Conservation (phyloP, 2,797 vertebrate species). For the Chrysocyon brachyurus region DNA sequence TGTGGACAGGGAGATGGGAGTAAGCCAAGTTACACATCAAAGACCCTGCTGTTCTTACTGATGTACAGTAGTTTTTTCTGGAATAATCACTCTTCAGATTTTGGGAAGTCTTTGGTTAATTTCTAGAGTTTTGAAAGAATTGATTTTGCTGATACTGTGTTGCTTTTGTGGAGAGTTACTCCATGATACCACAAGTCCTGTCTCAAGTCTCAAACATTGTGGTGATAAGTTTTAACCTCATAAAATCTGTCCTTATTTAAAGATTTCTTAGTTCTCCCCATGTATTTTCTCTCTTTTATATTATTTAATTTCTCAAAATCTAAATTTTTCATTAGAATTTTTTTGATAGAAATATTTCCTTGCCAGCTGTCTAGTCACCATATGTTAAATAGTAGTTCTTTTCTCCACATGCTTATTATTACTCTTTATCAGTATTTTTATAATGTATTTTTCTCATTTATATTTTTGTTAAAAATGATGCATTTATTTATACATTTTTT, state of each 20-base stretch:
- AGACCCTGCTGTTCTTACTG: not conserved
- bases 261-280: not conserved
- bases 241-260: not conserved
- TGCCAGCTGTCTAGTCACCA: not conserved
- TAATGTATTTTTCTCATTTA: not conserved
- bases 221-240: not conserved
- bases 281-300: not conserved
- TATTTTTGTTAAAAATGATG: conserved; percentile 30
- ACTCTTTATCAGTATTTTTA: not conserved
- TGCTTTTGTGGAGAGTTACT: not conserved
- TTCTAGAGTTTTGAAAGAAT: not conserved
- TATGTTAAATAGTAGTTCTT: not conserved
- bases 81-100: not conserved
- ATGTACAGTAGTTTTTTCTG: conserved; percentile 32
- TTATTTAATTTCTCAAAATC: conserved; percentile 27
- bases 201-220: not conserved
- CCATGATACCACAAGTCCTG: not conserved
- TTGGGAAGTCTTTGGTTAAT: not conserved
- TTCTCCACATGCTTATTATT: not conserved
- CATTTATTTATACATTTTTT: not conserved
- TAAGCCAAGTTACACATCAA: not conserved
- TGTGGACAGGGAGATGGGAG: not conserved
- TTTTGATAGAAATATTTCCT: not conserved
- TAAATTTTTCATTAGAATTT: conserved; percentile 26
- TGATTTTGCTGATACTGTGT: not conserved